phyloP scores from a whole-genome alignment of 2,113 vertebrate genomes.

The Anser cygnoides region DNA sequence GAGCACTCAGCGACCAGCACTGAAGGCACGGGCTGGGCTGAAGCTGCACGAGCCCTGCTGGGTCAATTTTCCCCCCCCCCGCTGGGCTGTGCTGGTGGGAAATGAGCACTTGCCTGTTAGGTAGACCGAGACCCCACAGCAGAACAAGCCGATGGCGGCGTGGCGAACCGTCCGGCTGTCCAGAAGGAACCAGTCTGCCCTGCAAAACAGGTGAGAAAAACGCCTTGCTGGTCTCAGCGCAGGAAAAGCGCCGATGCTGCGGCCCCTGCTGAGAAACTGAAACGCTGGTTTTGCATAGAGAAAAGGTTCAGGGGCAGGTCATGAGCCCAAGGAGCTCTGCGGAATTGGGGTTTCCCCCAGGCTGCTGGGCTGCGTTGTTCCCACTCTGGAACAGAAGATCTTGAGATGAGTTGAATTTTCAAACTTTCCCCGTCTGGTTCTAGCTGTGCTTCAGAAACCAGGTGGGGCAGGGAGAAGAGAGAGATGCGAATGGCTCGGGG shows the following conservation, averaged over 20 bases:
- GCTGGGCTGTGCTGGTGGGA: not conserved
- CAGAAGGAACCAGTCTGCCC: conserved; percentile 90
- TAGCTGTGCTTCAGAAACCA: not conserved
- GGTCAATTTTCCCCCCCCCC: not conserved
- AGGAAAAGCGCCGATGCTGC: not conserved
- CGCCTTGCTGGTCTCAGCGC: not conserved
- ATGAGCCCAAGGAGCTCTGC: not conserved
- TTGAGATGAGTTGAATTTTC: not conserved
- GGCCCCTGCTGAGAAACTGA: not conserved
- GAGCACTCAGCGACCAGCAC: rapidly evolving
- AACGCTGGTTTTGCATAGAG: not conserved
- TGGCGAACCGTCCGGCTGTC: conserved; percentile 85
- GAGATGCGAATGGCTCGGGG: too few species aligned
- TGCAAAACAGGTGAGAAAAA: conserved; percentile 31
- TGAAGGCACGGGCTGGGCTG: not conserved
- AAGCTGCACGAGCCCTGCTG: rapidly evolving
- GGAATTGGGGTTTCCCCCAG: not conserved
- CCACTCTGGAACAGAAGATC: not conserved
- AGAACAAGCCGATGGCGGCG: conserved; percentile 87
- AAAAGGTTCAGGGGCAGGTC: not conserved
- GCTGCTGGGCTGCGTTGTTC: rapidly evolving
- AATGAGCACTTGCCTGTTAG: conserved; percentile 82
- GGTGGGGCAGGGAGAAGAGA: not conserved
- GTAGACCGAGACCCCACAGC: conserved; percentile 86
- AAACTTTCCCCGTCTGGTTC: not conserved